Evolutionary conservation across 2,797 vertebrate genomes (phyloP), one percentile per base, ranked within the genome.

Genomic region (Spea hammondii): DNA sequence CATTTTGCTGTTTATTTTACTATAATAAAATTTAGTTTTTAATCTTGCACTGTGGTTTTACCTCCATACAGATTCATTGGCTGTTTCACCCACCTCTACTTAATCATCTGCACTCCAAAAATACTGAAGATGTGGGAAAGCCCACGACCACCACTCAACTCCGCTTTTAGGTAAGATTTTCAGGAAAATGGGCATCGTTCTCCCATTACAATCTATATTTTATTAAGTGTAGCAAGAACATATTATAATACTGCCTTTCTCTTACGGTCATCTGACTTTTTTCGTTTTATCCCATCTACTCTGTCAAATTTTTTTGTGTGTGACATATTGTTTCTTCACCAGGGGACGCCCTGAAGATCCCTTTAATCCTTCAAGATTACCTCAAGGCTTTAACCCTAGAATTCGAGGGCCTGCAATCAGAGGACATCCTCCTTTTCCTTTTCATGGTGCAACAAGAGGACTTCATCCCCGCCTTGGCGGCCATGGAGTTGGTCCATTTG

Each of bases 391-490:
- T 1, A 48, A 59, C 6, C 79, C 75, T 6, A 77, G 79, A 65
- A 13, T 77, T 64, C 17, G 75, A 47, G 91, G 92, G 89, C 92
- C 94, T 89, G 97, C 90, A 87, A 94, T 95, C 93, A 94, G 94
- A 86, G 95, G 95, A 92, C 96, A 95, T 90, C 91, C 90, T 89
- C 92, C 91, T 87, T 91, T 92, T 90, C 91, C 91, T 90, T 92
- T 91, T 88, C 92, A 91, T 89, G 91, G 89, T 87, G 84, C 89
- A 85, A 86, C 90, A 79, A 95, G 96, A 92, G 94, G 94, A 89
- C 86, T 87, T 83, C 87, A 88, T 84, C 86, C 90, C 87, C 91
- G 90, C 86, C 95, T 96, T 94, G 86, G 88, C 86, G 90, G 88
- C 87, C 89, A 89, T 87, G 91, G 93, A 88, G 91, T 90, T 84